Conservation (phyloP, 2,797 vertebrate genomes). For the Eutrigla gurnardus region DNA sequence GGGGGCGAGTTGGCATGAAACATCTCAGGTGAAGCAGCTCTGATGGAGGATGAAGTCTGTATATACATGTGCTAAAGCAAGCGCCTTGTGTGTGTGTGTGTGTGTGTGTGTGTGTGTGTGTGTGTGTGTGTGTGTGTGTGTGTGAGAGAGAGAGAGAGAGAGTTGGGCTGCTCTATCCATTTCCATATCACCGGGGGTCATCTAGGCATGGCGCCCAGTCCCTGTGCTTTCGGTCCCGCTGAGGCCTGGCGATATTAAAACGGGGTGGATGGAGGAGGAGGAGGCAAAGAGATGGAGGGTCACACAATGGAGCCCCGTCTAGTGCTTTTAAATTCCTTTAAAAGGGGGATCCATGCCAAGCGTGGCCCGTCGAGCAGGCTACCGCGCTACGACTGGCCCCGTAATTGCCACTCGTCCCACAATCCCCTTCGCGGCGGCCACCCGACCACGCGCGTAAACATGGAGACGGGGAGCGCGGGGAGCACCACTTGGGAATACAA, state of each 20-base stretch:
- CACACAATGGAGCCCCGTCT: slow-evolving; percentile 69
- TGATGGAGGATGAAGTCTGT: slow-evolving; percentile 41
- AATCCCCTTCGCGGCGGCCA: slow-evolving; percentile 30
- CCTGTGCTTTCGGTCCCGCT: slow-evolving; percentile 62
- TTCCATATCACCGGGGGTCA: slow-evolving; percentile 77
- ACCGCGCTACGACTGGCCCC: slow-evolving; percentile 63
- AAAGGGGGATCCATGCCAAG: slow-evolving; percentile 75
- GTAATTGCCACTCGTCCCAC: slow-evolving; percentile 76
- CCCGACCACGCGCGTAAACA: slow-evolving; percentile 58
- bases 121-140: slow-evolving; percentile 1
- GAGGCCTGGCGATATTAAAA: slow-evolving; percentile 72
- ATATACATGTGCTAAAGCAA: slow-evolving; percentile 9
- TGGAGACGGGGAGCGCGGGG: slow-evolving; percentile 32
- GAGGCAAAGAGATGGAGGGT: slow-evolving; percentile 35
- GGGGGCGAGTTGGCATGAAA: slow-evolving; percentile 35
- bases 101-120: slow-evolving; percentile 2
- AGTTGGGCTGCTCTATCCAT: slow-evolving; percentile 56
- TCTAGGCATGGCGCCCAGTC: slow-evolving; percentile 75
- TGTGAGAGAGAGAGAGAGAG: slow-evolving; percentile 33
- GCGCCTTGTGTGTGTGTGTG: slow-evolving; percentile 6
- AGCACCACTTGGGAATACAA: slow-evolving; percentile 57
- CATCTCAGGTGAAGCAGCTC: slow-evolving; percentile 49
- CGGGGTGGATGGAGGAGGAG: slow-evolving; percentile 21
- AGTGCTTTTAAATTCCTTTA: slow-evolving; percentile 80
- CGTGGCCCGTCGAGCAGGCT: slow-evolving; percentile 51